Evolutionary conservation across 2,888 invertebrate genomes (phyloP).

Genomic region (Aporophyla nigra): DNA sequence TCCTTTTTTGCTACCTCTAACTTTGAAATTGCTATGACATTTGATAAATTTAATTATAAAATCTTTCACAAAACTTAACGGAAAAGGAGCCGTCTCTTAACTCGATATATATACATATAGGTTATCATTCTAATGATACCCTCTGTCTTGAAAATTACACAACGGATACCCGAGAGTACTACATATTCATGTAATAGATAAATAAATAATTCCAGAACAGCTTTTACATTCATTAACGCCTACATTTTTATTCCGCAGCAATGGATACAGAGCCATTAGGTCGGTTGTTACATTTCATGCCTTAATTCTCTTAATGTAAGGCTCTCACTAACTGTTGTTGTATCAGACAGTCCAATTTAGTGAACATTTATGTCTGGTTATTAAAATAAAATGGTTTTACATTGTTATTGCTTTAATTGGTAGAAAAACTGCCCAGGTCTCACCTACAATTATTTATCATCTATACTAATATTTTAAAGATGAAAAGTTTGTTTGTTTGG

Average conservation of each 20-base stretch:
- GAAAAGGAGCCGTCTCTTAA: too few species aligned
- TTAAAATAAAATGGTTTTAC: background rate
- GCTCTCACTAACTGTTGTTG: background rate
- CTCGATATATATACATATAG: background rate
- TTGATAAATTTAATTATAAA: background rate
- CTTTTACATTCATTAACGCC: background rate
- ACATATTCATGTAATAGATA: background rate
- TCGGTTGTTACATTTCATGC: conserved; percentile 12
- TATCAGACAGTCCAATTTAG: background rate
- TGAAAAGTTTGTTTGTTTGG: too few species aligned
- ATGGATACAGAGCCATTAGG: conserved; percentile 7
- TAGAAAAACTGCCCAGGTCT: background rate
- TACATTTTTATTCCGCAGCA: conserved; percentile 8
- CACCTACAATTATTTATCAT: too few species aligned
- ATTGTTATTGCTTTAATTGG: background rate
- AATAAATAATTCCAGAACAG: conserved; percentile 15
- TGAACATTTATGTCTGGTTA: background rate
- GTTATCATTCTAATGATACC: too few species aligned
- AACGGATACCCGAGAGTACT: background rate
- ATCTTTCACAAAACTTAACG: background rate
- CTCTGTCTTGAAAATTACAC: background rate
- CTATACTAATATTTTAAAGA: too few species aligned
- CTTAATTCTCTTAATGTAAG: conserved; percentile 24
- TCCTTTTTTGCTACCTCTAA: background rate
- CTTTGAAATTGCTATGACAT: background rate